Base-by-base conservation (phyloP, 2,797 vertebrate species). In the Megalops cyprinoides region DNA sequence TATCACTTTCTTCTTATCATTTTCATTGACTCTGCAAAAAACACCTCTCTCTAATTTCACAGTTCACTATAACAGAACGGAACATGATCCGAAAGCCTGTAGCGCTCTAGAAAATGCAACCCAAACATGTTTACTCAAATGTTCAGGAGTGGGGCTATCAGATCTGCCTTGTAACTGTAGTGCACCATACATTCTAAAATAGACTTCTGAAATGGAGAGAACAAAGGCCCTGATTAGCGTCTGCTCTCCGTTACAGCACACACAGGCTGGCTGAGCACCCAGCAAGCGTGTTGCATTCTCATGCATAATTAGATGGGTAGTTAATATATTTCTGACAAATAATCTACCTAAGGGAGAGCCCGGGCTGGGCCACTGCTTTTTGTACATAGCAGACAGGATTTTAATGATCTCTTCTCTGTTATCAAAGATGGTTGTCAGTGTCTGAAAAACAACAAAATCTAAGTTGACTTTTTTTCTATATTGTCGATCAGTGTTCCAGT, bases 221-320 rank as follows among this genome's bases (percentile, higher is more conserved):
- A 74, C 51, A 78, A 78, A 56, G 44, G 48, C 48, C 39, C 48
- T 37, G 60, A 48, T 81, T 76, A 23, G 34, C 34, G 74, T 44
- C 65, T 71, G 15, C 48, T 31, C 79, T 48, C 46, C 28, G 23
- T 56, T 56, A 65, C 15, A 31, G 25, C 18, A 74, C 51, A 53
- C 39, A 7, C 37, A 23, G 49, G 12, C 65, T 78, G 65, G 58
- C 58, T 8, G 12, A n/a, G 56, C 14, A 25, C n/a, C 10, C 28
- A 67, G 69, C 42, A 4, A 34, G 74, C 74, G 58, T 69, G 69
- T 76, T 71, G 15, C 65, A 42, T 77, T 65, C 39, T 44, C 51
- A 12, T n/a, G 20, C 46, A 42, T 82, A 82, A 82, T 78, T 82
- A 82, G 76, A 82, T 71, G 75, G 65, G 62, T 73, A 58, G 34